These are phyloP conservation scores for Oreochromis niloticus DNA, from an alignment of 2,113 vertebrate species.

Conservation along the genomic window DNA sequence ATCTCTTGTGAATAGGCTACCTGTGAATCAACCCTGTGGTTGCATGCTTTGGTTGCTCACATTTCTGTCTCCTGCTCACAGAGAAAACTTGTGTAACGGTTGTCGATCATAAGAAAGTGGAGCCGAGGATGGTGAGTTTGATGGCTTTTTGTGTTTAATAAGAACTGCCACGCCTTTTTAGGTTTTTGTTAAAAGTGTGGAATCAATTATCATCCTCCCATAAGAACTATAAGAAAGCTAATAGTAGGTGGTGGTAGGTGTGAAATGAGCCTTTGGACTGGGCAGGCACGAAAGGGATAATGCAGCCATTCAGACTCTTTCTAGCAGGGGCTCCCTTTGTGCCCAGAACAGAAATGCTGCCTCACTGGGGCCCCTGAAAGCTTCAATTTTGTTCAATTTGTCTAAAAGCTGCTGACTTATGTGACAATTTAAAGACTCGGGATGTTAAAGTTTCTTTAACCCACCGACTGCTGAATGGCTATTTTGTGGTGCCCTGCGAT, in stretches of 20 bases:
- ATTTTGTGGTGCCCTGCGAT: constrained; percentile 51
- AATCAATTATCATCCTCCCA: constrained; percentile 67
- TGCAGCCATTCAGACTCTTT: constrained; percentile 71
- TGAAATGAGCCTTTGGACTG: constrained; percentile 72
- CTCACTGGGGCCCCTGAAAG: constrained; percentile 69
- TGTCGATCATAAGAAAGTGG: constrained; percentile 32
- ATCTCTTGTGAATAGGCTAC: background rate
- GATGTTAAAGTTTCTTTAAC: constrained; percentile 76
- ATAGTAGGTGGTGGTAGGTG: constrained; percentile 78
- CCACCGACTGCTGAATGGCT: constrained; percentile 49
- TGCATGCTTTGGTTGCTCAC: constrained; percentile 15
- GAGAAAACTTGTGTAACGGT: constrained; percentile 68
- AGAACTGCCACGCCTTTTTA: constrained; percentile 67
- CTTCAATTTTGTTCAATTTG: constrained; percentile 78
- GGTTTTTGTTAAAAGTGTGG: constrained; percentile 71
- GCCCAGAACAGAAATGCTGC: constrained; percentile 63
- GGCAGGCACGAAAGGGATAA: constrained; percentile 70
- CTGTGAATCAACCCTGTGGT: background rate
- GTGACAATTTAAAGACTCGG: constrained; percentile 75
- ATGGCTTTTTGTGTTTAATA: constrained; percentile 63
- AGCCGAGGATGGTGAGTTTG: constrained; percentile 39
- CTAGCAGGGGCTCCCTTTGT: constrained; percentile 74
- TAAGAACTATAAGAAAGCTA: constrained; percentile 76
- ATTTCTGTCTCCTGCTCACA: constrained; percentile 40
- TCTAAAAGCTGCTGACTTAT: constrained; percentile 78